Base-by-base conservation (phyloP, 2,888 invertebrate genomes). In the Tineola bisselliella region DNA sequence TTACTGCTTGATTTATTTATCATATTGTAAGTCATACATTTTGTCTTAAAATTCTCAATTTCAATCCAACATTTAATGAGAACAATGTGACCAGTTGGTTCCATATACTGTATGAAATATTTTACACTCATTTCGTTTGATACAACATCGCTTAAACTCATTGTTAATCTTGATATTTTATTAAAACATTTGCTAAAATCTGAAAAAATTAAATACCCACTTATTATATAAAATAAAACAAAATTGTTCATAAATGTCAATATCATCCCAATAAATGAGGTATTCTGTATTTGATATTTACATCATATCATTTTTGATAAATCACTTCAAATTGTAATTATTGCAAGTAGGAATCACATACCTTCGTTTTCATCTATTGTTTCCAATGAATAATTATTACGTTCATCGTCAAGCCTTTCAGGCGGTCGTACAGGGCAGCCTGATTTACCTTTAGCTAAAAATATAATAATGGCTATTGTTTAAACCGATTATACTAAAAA, bases 81-180 rank as follows among this genome's bases (percentile, higher is more conserved):
- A 17, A 89, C 78, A 61, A 91, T 78, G 61, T 90, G 90, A 62
- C 91, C 91, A 65, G 90, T 89, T n/a, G 91, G 88, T 70, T 96
- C 94, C 90, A 97, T 90, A 77, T 91, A 97, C 70, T 95, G 94
- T 61, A 95, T 89, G 75, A 97, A 94, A 78, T 94, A 94, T 57
- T 92, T 91, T 25, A 96, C 84, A 62, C 94, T 94, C 73, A 91
- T 91, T 73, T 93, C 93, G 77, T 95, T 94, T 25, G 88, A 80
- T 13, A 97, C 86, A 65, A 95, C 91, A 70, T 96, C 93, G 63
- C 88, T 81, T 63, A 97, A 84, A 60, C 90, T 92, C 81, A 94
- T 91, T 4, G 94, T 93, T 61, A 96, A 83, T 62, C 91, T 89
- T 0, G 92, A 92, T 66, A 87, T 86, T 66, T 86, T 84, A 62